These are phyloP conservation scores for Pogonocherus hispidulus DNA, from an alignment of 2,888 invertebrate species.

Conservation along the genomic window DNA sequence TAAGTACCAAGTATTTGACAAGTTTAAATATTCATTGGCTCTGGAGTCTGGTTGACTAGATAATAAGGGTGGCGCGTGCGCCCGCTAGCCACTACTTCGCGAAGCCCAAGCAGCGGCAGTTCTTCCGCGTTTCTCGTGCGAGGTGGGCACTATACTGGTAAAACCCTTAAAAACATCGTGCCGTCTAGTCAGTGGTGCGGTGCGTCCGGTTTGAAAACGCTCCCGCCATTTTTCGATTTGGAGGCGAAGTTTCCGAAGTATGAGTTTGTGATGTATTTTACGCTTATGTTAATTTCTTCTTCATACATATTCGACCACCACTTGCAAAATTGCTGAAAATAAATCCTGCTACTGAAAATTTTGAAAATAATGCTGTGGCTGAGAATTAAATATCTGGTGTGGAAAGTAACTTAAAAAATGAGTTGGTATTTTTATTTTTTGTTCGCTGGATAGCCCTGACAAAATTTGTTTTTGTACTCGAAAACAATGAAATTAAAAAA, in stretches of 20 bases:
- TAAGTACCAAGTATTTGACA: slow-evolving; percentile 48
- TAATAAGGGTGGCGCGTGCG: slow-evolving; percentile 57
- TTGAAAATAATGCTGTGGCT: too few species aligned
- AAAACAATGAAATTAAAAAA: too few species aligned
- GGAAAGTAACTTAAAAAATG: too few species aligned
- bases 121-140: slow-evolving; percentile 57
- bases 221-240: slow-evolving; percentile 26
- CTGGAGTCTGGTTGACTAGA: slow-evolving; percentile 53
- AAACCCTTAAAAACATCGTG: slow-evolving; percentile 21
- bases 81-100: slow-evolving; percentile 44
- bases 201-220: slow-evolving; percentile 15
- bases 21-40: slow-evolving; percentile 56
- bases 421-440: too few species aligned
- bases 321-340: too few species aligned
- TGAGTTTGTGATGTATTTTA: slow-evolving; percentile 18
- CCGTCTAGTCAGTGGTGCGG: slow-evolving; percentile 9
- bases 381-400: too few species aligned
- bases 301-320: too few species aligned
- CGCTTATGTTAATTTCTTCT: neutral
- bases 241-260: slow-evolving; percentile 20
- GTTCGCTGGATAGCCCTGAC: too few species aligned
- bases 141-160: slow-evolving; percentile 39
- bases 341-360: too few species aligned
- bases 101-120: slow-evolving; percentile 55
- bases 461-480: too few species aligned